Evolutionary conservation across 2,113 vertebrate species (phyloP), one percentile per base, ranked within the genome.

Genomic region (Tragelaphus imberbis): DNA sequence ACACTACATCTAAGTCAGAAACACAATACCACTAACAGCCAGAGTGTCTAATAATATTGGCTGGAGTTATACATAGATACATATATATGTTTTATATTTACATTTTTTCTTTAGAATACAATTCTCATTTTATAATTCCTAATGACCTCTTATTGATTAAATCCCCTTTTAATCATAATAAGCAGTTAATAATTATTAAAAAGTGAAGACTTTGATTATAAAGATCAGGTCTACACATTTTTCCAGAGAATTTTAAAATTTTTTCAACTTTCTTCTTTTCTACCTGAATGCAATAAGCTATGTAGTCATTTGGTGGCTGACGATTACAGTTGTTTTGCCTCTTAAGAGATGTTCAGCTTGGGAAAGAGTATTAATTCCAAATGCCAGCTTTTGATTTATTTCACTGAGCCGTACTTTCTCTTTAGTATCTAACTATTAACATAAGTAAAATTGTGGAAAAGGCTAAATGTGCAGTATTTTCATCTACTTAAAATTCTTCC

Each of bases 341-440:
- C 36, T 86, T 86, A 77, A 92, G 71, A 19, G 68, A 53, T n/a
- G 8, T 96, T 93, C 19, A 44, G 33, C 53, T 96, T 75, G 40
- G 59, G 65, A 84, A 94, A 63, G 23, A 81, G 21, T 88, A 25
- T 85, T 95, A 93, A 91, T 12, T 4, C 56, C 59, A 96, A 92
- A 91, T 77, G 33, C 71, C 27, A 85, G n/a, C 3, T 95, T 97
- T 88, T 82, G 23, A 85, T 91, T 90, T 90, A 92, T 75, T 93
- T 96, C 65, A 56, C 47, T 88, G 33, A 91, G 7, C 11, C 51
- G 49, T 27, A 21, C n/a, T 90, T 16, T 88, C 15, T 77, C 17
- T 68, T 90, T 96, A 90, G 36, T 65, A 93, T 96, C 8, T 84
- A 96, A 56, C 36, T 89, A 77, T 92, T 84, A 79, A 23, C 25